These are phyloP conservation scores for Ceryle rudis DNA, from an alignment of 2,797 vertebrate genomes.

Conservation along the genomic window DNA sequence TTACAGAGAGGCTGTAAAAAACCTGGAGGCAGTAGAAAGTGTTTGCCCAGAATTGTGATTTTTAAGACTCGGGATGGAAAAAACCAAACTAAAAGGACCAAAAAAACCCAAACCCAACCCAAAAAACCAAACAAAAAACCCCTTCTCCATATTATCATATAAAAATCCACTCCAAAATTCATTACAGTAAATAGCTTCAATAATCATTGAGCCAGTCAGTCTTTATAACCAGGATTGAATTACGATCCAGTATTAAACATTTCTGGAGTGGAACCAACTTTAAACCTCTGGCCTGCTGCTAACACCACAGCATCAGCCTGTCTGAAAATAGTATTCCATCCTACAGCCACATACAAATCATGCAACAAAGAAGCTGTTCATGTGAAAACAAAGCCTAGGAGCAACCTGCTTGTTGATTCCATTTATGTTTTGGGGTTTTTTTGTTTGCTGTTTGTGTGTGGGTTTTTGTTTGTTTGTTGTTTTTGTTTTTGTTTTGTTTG, in stretches of 20 bases:
- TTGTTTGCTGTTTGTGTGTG: neutral
- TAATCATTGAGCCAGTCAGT: constrained; percentile 10
- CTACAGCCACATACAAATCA: neutral
- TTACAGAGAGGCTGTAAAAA: neutral
- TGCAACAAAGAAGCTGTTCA: neutral
- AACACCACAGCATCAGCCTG: neutral
- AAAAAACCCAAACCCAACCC: too few species aligned
- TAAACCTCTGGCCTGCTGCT: constrained; percentile 20
- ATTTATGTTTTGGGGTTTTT: neutral
- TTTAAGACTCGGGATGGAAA: neutral
- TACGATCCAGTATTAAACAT: constrained; percentile 22
- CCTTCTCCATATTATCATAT: neutral
- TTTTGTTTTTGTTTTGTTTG: neutral
- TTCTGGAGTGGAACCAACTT: constrained; percentile 26
- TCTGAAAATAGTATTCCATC: constrained; percentile 14
- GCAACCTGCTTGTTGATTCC: neutral
- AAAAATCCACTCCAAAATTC: neutral
- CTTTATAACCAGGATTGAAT: constrained; percentile 18
- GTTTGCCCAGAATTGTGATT: neutral
- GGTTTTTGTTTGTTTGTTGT: neutral
- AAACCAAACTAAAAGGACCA: neutral
- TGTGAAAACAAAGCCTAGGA: neutral
- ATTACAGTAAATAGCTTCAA: constrained; percentile 16
- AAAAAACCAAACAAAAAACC: too few species aligned
- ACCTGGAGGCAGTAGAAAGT: neutral